phyloP scores from a whole-genome alignment of 2,888 invertebrate species.

The Stomorhina lunata region DNA sequence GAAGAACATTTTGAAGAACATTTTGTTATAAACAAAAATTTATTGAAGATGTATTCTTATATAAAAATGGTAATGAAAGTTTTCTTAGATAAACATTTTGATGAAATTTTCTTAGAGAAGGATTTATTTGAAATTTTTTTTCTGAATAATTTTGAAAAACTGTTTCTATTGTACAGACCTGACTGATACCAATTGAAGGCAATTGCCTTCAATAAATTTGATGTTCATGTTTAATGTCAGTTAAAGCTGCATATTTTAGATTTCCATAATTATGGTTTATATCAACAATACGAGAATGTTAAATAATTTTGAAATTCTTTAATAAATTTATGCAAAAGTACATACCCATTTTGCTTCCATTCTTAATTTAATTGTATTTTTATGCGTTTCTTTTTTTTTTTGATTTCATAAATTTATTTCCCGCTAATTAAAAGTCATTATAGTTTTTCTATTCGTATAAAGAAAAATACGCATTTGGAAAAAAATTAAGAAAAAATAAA shows the following conservation, averaged over 20 bases:
- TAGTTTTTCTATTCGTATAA: neutral
- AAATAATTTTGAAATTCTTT: constrained; percentile 41
- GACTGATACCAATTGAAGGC: constrained; percentile 32
- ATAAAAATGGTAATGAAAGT: too few relatives aligned
- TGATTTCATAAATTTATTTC: constrained; percentile 5
- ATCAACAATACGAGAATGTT: constrained; percentile 33
- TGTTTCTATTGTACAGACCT: constrained; percentile 38
- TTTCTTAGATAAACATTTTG: too few relatives aligned
- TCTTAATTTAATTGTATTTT: constrained; percentile 53
- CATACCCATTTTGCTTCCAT: constrained; percentile 9
- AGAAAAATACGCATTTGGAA: constrained; percentile 36
- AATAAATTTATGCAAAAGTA: constrained; percentile 58
- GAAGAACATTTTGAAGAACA: too few relatives aligned
- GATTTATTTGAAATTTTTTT: too few relatives aligned
- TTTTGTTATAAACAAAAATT: too few relatives aligned
- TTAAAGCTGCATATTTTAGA: constrained; percentile 49
- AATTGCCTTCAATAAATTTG: constrained; percentile 32
- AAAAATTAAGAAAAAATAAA: constrained; percentile 3
- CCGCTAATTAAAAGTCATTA: constrained; percentile 54
- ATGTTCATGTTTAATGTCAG: constrained; percentile 53
- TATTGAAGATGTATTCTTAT: too few relatives aligned
- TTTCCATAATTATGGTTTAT: constrained; percentile 63
- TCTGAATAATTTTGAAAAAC: neutral
- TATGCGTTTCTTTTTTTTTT: constrained; percentile 49
- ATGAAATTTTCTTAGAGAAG: too few relatives aligned